Evolutionary conservation across 2,113 vertebrate species (phyloP).

Genomic region (Mohoua ochrocephala): DNA sequence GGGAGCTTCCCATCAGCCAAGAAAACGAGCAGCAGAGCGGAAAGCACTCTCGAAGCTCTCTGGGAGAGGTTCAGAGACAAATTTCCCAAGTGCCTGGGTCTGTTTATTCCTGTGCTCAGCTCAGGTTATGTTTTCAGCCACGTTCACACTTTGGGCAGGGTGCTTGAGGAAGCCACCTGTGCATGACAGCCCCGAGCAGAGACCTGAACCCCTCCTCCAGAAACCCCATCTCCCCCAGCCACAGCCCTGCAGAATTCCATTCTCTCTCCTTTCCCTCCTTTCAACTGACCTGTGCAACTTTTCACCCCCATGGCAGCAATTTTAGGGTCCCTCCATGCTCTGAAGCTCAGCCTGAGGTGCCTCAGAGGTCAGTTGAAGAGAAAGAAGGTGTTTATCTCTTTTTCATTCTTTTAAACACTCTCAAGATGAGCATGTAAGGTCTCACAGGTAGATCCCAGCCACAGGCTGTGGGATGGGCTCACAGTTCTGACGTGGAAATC

Average conservation of each 20-base stretch:
- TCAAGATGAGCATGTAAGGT: background rate
- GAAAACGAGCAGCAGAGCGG: background rate
- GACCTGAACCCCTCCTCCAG: background rate
- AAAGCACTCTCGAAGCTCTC: background rate
- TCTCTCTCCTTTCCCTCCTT: background rate
- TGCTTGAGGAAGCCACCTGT: background rate
- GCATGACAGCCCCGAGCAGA: background rate
- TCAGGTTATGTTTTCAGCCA: background rate
- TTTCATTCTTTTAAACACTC: background rate
- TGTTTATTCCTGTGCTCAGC: background rate
- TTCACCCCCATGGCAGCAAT: background rate
- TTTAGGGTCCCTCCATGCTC: background rate
- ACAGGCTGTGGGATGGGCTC: background rate
- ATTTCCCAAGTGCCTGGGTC: background rate
- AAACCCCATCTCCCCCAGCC: background rate
- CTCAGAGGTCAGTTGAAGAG: background rate
- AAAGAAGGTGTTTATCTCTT: background rate
- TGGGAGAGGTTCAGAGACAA: background rate
- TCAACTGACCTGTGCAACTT: background rate
- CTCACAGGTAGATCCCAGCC: background rate
- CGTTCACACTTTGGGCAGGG: background rate
- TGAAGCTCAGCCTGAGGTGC: background rate
- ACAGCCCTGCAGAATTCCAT: background rate
- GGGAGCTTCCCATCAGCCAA: background rate
- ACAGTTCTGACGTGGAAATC: accelerated